A percentile compares a stretch with the other conserved stretches of the same genome.
These are phyloP conservation scores for Chondrilla cf. caribensis DNA, from an alignment of 37 sponge, comb jelly and placozoan species.

Conservation along the genomic window DNA sequence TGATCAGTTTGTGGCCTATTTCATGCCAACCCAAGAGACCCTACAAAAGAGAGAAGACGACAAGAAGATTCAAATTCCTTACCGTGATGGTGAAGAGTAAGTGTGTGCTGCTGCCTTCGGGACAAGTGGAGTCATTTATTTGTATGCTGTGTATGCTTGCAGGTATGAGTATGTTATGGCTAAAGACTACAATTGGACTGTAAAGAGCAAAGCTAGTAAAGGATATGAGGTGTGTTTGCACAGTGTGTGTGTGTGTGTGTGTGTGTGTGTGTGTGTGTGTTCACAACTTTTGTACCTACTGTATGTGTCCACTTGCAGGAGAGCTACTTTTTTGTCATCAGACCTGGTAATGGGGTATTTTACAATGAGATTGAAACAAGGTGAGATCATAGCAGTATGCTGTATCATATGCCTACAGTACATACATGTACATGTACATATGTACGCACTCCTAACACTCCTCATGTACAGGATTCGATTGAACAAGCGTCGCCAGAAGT, in stretches of 20 bases:
- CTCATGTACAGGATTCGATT: constrained; percentile 79
- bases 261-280: background rate
- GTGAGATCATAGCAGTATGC: constrained; percentile 15
- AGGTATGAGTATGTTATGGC: constrained; percentile 90
- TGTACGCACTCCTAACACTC: background rate
- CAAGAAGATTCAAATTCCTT: constrained; percentile 29
- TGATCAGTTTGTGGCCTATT: constrained; percentile 99
- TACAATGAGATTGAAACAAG: constrained; percentile 97
- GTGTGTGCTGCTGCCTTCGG: background rate
- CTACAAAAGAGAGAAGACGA: constrained; percentile 67
- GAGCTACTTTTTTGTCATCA: constrained; percentile 83
- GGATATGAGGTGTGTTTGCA: constrained; percentile 81
- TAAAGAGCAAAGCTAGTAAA: constrained; percentile 93
- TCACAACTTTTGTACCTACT: background rate
- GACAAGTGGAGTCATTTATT: background rate
- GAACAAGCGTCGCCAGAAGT: constrained; percentile 80
- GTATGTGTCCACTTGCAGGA: constrained; percentile 48
- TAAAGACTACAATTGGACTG: constrained; percentile 98
- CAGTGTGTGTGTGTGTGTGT: background rate
- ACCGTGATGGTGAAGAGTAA: constrained; percentile 61
- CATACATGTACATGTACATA: background rate
- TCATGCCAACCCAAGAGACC: constrained; percentile 93
- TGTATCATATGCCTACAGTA: background rate
- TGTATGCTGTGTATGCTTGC: background rate
- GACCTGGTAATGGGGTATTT: constrained; percentile 83